These are phyloP conservation scores for Ischnus inquisitorius DNA, from an alignment of 2,888 invertebrate genomes.

Conservation along the genomic window DNA sequence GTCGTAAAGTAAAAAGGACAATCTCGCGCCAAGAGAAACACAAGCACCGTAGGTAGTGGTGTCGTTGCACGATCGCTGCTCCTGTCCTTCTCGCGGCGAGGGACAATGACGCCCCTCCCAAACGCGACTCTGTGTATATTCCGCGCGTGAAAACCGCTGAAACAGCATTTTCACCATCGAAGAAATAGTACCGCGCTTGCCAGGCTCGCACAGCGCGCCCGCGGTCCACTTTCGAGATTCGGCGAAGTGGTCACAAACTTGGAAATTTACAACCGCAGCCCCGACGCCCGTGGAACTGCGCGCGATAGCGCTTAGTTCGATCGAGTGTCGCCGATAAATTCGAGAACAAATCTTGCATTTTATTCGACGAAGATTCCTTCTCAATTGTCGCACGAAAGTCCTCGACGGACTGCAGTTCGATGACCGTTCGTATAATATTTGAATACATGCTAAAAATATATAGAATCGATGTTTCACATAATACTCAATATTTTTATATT, in stretches of 20 bases:
- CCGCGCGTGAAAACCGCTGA: slow-evolving; percentile 61
- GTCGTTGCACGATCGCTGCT: slow-evolving; percentile 30
- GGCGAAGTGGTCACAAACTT: slow-evolving; percentile 61
- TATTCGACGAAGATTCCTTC: slow-evolving; percentile 42
- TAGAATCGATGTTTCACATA: too few relatives aligned
- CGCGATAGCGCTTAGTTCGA: slow-evolving; percentile 39
- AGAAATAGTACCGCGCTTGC: slow-evolving; percentile 53
- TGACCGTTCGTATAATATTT: not conserved
- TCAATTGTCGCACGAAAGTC: not conserved
- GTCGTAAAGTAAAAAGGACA: slow-evolving; percentile 68
- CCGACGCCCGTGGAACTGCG: slow-evolving; percentile 13
- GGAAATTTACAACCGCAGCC: slow-evolving; percentile 57
- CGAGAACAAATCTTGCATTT: slow-evolving; percentile 56
- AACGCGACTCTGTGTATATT: slow-evolving; percentile 43
- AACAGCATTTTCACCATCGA: slow-evolving; percentile 51
- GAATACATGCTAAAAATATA: too few relatives aligned
- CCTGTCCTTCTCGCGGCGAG: slow-evolving; percentile 4
- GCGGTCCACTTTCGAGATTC: slow-evolving; percentile 61
- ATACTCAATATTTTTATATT: too few relatives aligned
- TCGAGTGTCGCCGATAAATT: slow-evolving; percentile 56
- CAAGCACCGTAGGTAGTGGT: slow-evolving; percentile 42
- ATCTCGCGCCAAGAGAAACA: slow-evolving; percentile 58
- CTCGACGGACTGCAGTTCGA: slow-evolving; percentile 17
- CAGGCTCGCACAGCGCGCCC: slow-evolving; percentile 33
- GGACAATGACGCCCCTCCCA: slow-evolving; percentile 23